phyloP scores from a whole-genome alignment of 2,797 vertebrate genomes.

The Poecilia picta region DNA sequence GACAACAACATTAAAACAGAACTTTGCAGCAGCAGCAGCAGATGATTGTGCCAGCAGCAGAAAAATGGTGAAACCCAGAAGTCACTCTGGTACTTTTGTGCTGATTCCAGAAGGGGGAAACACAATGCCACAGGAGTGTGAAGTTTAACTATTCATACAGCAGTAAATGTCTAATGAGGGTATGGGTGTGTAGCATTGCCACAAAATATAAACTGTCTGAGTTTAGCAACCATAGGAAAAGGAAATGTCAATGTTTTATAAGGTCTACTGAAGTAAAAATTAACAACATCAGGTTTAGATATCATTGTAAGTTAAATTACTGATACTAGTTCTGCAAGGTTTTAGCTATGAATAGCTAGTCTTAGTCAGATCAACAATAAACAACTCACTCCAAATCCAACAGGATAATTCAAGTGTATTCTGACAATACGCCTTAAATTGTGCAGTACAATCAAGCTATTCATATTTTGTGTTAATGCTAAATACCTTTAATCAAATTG shows the following conservation, averaged over 20 bases:
- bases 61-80: not conserved
- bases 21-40: not conserved
- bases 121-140: conserved; percentile 40
- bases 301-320: not conserved
- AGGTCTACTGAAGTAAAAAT: not conserved
- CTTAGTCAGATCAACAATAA: not conserved
- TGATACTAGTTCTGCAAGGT: not conserved
- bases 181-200: not conserved
- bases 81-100: conserved; percentile 35
- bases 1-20: not conserved
- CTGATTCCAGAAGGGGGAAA: conserved; percentile 67
- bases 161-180: conserved; percentile 9
- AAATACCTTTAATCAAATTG: not conserved
- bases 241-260: not conserved
- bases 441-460: not conserved
- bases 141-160: conserved; percentile 37
- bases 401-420: not conserved
- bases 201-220: not conserved
- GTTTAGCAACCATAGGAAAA: conserved; percentile 6
- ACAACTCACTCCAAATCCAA: not conserved
- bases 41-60: not conserved
- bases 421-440: not conserved
- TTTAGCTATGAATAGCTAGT: not conserved
- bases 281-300: not conserved
- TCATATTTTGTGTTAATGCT: not conserved